Evolutionary conservation across 1,140 invertebrate species (phyloP), one percentile per base, ranked within the genome.

Genomic region (Formica selysi): DNA sequence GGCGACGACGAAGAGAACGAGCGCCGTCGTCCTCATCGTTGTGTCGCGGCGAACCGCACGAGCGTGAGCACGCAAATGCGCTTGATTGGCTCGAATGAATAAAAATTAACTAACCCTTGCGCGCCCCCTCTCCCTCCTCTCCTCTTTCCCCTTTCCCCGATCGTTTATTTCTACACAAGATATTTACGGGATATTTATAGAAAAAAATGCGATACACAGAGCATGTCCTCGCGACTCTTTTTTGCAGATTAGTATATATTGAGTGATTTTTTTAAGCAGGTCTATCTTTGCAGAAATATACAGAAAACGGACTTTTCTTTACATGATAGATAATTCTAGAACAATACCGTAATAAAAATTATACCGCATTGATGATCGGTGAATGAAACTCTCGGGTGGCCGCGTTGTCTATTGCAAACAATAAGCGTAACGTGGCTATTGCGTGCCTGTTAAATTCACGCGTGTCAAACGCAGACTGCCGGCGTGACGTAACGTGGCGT

Each of bases 401-500:
- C 64, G 48, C 70, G 36, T 76, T 80, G 70, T 78, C 59, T 76
- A 87, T n/a, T 54, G 61, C 91, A 93, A 92, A 93, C 93, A 93
- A 94, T 93, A 91, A 87, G 86, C 79, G 90, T 86, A 87, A 83
- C 79, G 90, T 86, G 80, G 91, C 91, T 92, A 89, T 91, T 92
- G 91, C 79, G 87, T 87, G 92, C 92, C 93, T 74, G 91, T 93
- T 93, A 93, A 94, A 94, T 93, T 93, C 85, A 86, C 91, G 89
- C 92, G 87, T 94, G 94, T 95, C 94, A 95, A 90, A 86, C 70
- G 76, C 94, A 95, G 91, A 38, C 91, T 41, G 68, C 51, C 59
- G 59, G 76, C 92, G 89, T 94, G 94, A 94, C 91, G 92, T 94
- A 94, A 95, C 93, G 76, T 84, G 71, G 90, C 79, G 91, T 95